phyloP scores from a whole-genome alignment of 2,113 vertebrate species.

The Aphyosemion australe region DNA sequence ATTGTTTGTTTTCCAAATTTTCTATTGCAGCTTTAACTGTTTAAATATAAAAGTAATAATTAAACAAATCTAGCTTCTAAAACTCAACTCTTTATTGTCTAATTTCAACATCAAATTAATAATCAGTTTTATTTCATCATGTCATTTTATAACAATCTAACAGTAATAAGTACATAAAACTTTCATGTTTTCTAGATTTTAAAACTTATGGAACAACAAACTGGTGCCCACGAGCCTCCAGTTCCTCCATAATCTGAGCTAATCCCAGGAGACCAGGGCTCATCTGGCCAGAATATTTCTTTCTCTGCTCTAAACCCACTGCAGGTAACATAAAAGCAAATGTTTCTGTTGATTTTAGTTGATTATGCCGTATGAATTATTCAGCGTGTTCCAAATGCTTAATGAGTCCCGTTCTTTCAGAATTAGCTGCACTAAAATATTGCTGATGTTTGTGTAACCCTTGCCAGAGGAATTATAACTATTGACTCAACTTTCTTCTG shows the following conservation, averaged over 20 bases:
- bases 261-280: conserved; percentile 1
- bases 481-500: conserved; percentile 29
- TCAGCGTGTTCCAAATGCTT: conserved; percentile 48
- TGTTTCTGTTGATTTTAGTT: conserved; percentile 51
- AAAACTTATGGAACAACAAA: neutral
- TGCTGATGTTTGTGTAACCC: conserved; percentile 51
- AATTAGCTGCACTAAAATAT: conserved; percentile 25
- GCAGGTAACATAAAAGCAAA: conserved; percentile 41
- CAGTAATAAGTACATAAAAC: no score
- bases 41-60: no score
- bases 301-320: conserved; percentile 11
- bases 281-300: neutral
- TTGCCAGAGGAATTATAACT: conserved; percentile 32
- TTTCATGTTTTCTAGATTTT: no score
- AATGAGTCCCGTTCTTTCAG: conserved; percentile 40
- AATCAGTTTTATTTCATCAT: no score
- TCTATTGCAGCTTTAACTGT: no score
- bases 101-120: no score
- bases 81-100: no score
- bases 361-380: conserved; percentile 61
- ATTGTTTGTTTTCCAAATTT: no score
- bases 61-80: no score
- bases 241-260: neutral
- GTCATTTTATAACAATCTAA: no score
- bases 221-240: neutral